Conservation (phyloP, 2,113 vertebrate genomes). For the Centrocercus urophasianus region DNA sequence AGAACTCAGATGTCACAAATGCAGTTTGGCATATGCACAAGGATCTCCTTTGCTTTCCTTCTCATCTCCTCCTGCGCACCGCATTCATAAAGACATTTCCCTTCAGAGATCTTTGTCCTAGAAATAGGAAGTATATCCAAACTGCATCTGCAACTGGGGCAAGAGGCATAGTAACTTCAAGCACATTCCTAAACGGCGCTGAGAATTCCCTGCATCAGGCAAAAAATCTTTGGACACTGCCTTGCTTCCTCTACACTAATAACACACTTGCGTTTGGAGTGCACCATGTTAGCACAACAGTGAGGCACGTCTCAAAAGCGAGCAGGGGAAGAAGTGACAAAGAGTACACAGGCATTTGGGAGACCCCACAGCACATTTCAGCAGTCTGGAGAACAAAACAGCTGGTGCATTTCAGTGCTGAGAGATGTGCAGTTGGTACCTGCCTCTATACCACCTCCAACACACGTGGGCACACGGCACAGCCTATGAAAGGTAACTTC, state of each 20-base stretch:
- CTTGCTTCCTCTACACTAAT: accelerated
- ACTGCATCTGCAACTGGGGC: background rate
- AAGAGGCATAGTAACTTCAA: background rate
- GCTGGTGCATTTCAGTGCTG: constrained; percentile 7
- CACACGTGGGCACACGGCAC: background rate
- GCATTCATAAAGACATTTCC: background rate
- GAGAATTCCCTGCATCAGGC: background rate
- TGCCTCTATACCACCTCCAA: background rate
- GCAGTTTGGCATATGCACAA: background rate
- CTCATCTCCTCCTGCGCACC: background rate
- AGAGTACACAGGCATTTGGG: background rate
- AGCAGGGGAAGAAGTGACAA: background rate
- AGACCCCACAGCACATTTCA: background rate
- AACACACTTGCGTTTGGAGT: background rate
- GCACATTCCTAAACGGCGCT: background rate
- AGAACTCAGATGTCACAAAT: background rate
- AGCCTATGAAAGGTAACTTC: constrained; percentile 29
- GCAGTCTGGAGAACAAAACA: background rate
- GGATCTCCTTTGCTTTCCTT: background rate
- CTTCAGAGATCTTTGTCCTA: background rate
- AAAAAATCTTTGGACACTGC: background rate
- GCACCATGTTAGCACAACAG: background rate
- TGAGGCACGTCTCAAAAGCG: background rate
- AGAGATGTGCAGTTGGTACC: background rate
- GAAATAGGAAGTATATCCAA: background rate